phyloP scores from a whole-genome alignment of 2,797 vertebrate genomes.

The Notoglanidium macrostoma region DNA sequence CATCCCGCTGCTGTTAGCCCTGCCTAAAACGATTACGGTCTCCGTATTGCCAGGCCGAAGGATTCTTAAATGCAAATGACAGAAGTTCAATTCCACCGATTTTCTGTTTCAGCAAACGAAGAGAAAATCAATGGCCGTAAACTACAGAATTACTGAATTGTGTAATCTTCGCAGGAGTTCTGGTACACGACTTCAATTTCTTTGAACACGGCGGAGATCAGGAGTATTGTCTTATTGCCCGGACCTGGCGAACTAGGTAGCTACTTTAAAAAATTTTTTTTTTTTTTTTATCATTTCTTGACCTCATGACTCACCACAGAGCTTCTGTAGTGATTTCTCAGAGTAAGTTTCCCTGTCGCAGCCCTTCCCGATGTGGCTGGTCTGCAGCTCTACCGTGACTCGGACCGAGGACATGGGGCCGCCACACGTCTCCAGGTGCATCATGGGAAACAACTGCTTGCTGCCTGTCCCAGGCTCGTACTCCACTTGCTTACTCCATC shows the following conservation, averaged over 20 bases:
- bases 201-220: not conserved
- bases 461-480: constrained; percentile 92
- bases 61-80: constrained; percentile 37
- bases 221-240: not conserved
- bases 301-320: constrained; percentile 69
- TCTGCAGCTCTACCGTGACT: constrained; percentile 87
- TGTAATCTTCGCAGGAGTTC: not conserved
- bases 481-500: constrained; percentile 90
- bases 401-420: constrained; percentile 87
- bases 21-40: constrained; percentile 2
- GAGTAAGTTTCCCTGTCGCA: constrained; percentile 94
- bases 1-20: not conserved
- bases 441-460: constrained; percentile 86
- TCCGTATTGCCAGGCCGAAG: constrained; percentile 39
- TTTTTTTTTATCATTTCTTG: not conserved
- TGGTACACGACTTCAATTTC: not conserved
- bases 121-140: constrained; percentile 2
- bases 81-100: constrained; percentile 9
- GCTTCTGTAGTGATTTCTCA: constrained; percentile 90
- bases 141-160: not conserved
- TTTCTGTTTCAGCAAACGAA: constrained; percentile 4
- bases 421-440: constrained; percentile 90
- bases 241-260: not conserved
- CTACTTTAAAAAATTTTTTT: too few species aligned
- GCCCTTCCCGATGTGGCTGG: constrained; percentile 80